Evolutionary conservation across 2,797 vertebrate species (phyloP), one percentile per base, ranked within the genome.

Genomic region (Enteromius trimaculatus): DNA sequence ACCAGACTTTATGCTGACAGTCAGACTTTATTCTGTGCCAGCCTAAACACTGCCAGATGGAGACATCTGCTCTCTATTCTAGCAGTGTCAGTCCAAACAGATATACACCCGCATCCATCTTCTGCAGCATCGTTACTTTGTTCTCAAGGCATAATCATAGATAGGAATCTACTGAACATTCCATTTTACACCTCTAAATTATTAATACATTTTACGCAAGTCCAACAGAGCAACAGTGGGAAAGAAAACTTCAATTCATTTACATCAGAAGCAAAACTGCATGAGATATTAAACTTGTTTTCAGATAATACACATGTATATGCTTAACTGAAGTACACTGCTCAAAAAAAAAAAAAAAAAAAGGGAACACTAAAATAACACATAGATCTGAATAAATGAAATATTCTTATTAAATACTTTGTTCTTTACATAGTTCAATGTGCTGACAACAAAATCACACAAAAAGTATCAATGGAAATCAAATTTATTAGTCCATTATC

Each of bases 41-140:
- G 55, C 37, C 58, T 64, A 44, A 77, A 77, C 53, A 44, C 34
- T 60, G 75, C n/a, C 16, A 77, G 51, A 76, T 3, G 51, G 72
- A 58, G 58, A 77, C 75, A 77, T 77, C 55, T 62, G 75, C 75
- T 77, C 58, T 44, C 39, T 77, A 26, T 77, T 62, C 37, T 77
- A 42, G 55, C 34, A 77, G n/a, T 13, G 75, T 62, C 75, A 39
- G 26, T 80, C 37, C 13, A 31, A 60, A 71, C 23, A 66, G 31
- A 79, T 65, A 31, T 51, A 66, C 39, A 66, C 37, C 23, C 7
- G 7, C 39, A 72, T 81, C 39, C 65, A 44, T 80, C 78, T 80
- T 42, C n/a, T 66, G 42, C 78, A 80, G 37, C 37, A 70, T 55
- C 17, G 11, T 69, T 69, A 80, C 37, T 69, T 21, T 70, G 47